phyloP scores from a whole-genome alignment of 2,888 invertebrate species.

The Pyrocoelia pectoralis region DNA sequence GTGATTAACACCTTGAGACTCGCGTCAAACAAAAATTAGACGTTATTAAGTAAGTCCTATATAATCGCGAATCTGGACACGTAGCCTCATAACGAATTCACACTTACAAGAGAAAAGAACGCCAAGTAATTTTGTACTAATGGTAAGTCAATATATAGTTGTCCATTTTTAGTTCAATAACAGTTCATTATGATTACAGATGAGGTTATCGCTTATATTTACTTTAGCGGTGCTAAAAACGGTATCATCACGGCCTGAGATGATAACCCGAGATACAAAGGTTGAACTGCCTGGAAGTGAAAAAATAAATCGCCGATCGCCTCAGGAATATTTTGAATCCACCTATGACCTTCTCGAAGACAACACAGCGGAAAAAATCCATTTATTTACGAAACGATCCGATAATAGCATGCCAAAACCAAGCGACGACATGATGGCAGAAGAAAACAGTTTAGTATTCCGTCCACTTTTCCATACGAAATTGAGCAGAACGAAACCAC shows the following conservation, averaged over 20 bases:
- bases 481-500: background rate
- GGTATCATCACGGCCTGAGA: background rate
- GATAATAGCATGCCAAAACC: background rate
- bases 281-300: constrained; percentile 35
- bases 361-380: background rate
- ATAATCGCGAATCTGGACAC: constrained; percentile 14
- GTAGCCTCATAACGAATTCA: background rate
- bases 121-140: background rate
- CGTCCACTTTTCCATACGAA: constrained; percentile 19
- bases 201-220: background rate
- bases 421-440: constrained; percentile 17
- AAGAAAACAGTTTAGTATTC: constrained; percentile 29
- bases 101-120: background rate
- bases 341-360: background rate
- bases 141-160: background rate
- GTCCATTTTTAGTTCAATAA: background rate
- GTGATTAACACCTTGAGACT: constrained; percentile 25
- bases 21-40: constrained; percentile 34
- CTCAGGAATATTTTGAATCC: constrained; percentile 17
- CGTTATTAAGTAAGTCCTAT: constrained; percentile 27
- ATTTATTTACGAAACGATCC: background rate
- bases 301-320: constrained; percentile 37
- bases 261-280: constrained; percentile 33
- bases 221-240: background rate
- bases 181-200: constrained; percentile 15